Percentiles rank a stretch among this genome's conserved stretches.
These are phyloP conservation scores for Heteronetta atricapilla DNA, from an alignment of 2,113 vertebrate species.

Conservation along the genomic window DNA sequence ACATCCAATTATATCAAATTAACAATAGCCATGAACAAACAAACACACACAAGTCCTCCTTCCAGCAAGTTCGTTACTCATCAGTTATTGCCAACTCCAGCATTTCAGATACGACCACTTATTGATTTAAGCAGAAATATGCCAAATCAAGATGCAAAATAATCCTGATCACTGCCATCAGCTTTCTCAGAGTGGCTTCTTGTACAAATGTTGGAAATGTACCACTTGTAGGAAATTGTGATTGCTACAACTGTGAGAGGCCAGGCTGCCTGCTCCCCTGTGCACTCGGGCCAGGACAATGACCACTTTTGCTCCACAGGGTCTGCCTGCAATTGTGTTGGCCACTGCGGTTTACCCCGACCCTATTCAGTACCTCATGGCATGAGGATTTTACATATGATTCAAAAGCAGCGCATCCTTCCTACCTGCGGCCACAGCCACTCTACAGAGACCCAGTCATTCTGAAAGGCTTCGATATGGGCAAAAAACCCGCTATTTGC, in stretches of 20 bases:
- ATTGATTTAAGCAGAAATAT: background rate
- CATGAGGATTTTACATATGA: background rate
- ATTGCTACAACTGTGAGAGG: background rate
- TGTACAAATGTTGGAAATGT: background rate
- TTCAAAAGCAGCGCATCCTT: background rate
- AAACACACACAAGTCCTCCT: background rate
- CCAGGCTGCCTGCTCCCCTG: background rate
- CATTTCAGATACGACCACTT: background rate
- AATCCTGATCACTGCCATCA: background rate
- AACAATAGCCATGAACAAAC: background rate
- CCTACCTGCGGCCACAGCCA: background rate
- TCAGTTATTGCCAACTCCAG: background rate
- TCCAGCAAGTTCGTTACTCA: background rate
- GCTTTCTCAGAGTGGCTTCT: background rate
- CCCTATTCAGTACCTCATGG: background rate
- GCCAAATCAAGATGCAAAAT: background rate
- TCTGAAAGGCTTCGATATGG: background rate
- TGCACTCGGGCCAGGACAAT: background rate
- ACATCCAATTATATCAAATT: background rate
- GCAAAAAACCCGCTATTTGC: background rate
- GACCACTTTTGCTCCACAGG: background rate
- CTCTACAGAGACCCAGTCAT: background rate
- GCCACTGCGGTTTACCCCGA: background rate
- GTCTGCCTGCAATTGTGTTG: background rate
- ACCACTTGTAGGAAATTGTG: fast-evolving